Evolutionary conservation across 2,888 invertebrate species (phyloP), one percentile per base, ranked within the genome.

Genomic region (Leucania comma): DNA sequence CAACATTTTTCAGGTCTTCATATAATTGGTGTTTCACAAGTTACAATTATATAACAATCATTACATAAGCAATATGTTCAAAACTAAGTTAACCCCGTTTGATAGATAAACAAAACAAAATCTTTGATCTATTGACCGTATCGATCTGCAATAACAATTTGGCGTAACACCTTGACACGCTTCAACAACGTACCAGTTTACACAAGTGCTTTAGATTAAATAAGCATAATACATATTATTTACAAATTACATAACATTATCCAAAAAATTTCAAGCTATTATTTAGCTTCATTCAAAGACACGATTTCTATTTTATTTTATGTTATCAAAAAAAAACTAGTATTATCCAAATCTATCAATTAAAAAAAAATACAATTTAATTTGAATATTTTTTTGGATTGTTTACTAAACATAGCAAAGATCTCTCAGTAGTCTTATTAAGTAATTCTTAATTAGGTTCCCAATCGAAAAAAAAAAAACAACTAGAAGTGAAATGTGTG

Each of bases 81-180:
- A 24, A 42, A 24, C 10, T 56, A 65, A 56, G 4, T 50, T 64
- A 65, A 50, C 75, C 56, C 50, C 22, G 51, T 75, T 75, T 66
- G 0, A 46, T 35, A 12, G 12, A 66, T 58, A 75, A 58, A 46
- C 51, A 53, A 38, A 58, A 67, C 51, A 24, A 75, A 67, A 75
- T 72, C 51, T 53, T n/a, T 75, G 68, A 75, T 58, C 57, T 67
- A 26, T 75, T 75, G 68, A 75, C 72, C 72, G 75, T 46, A 58
- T 51, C 12, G 17, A n/a, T 46, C 67, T 53, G 57, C 22, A 75
- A 72, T 57, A 67, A 17, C 26, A 67, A 46, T 72, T 72, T 67
- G 72, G 75, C 4, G 42, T 10, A 24, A 46, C 24, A 46, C 72
- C 72, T 72, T 72, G 72, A 75, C 75, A 72, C 8, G 17, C n/a